These are phyloP conservation scores for Pammene aurita DNA, from an alignment of 2,888 invertebrate genomes.

Conservation along the genomic window DNA sequence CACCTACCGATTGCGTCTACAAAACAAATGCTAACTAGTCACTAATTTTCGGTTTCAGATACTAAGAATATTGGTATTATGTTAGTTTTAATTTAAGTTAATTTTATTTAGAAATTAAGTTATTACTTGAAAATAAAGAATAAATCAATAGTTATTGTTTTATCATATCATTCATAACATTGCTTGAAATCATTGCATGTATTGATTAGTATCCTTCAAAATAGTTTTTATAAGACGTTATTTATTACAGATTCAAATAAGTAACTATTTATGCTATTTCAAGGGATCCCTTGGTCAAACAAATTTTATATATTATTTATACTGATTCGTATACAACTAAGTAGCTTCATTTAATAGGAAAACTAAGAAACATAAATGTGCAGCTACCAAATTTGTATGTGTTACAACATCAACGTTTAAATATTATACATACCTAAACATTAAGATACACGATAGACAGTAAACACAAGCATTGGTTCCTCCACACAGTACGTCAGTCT, in stretches of 20 bases:
- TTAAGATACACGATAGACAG: slow-evolving; percentile 37
- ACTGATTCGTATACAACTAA: slow-evolving; percentile 7
- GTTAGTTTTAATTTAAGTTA: neutral
- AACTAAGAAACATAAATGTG: slow-evolving; percentile 26
- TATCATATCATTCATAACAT: neutral
- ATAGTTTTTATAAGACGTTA: neutral
- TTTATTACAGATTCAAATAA: neutral
- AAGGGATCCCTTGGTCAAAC: neutral
- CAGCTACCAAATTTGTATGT: slow-evolving; percentile 32
- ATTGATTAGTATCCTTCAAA: neutral
- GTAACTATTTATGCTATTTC: neutral
- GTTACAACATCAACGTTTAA: slow-evolving; percentile 34
- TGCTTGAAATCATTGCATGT: neutral
- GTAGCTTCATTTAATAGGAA: neutral
- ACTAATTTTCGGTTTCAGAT: neutral
- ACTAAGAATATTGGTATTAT: too few relatives aligned
- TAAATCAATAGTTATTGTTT: neutral
- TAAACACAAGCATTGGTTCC: slow-evolving; percentile 56
- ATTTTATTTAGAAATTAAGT: neutral
- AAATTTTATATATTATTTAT: neutral
- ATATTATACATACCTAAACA: slow-evolving; percentile 31
- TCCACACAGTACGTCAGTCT: slow-evolving; percentile 76
- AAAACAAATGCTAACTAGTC: neutral
- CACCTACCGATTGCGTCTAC: neutral
- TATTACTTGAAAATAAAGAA: neutral